Base-by-base conservation (phyloP, 2,888 invertebrate species). In the Neocrepidodera transversa region DNA sequence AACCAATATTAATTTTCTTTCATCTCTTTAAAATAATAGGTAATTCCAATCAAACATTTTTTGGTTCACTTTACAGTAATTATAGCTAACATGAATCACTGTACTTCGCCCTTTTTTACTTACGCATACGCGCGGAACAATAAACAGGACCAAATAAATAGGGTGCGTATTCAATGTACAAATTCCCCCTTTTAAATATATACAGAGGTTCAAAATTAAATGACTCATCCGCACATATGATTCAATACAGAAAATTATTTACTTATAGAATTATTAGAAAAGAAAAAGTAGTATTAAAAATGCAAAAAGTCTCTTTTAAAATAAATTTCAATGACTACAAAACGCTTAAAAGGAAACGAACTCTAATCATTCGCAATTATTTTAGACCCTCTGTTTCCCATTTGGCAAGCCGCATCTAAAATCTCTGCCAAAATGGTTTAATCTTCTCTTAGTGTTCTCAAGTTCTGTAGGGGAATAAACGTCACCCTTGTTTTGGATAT, bases 131-230 rank as follows among this genome's bases (percentile, higher is more conserved):
- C 18, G 51, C 58, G 58, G 51, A 58, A 51, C 50, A 59, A 51
- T 30, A 50, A 28, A 35, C 38, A 55, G 47, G 60, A 55, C 23
- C 42, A 30, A 50, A 16, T 50, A 43, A 43, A 36, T 58, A 32
- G 60, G 60, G 60, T 52, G 56, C 56, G 56, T 56, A 56, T 2
- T 30, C 28, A 51, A 35, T 36, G 51, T 56, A 20, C 38, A 20
- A 30, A 23, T 45, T 30, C 48, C 51, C 47, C 62, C 52, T 47
- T 58, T 51, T 51, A 50, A 62, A 62, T 65, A 64, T 57, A 17
- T 65, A n/a, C n/a, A n/a, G n/a, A 49, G 63, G 65, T 58, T 58
- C 57, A 65, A 63, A 63, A 59, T 58, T 60, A 65, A 65, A 65
- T 65, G 65, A 65, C 40, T 65, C 65, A 65, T 65, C 56, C 52